Evolutionary conservation across 2,888 invertebrate genomes (phyloP), one percentile per base, ranked within the genome.

Genomic region (Eupithecia exiguata): DNA sequence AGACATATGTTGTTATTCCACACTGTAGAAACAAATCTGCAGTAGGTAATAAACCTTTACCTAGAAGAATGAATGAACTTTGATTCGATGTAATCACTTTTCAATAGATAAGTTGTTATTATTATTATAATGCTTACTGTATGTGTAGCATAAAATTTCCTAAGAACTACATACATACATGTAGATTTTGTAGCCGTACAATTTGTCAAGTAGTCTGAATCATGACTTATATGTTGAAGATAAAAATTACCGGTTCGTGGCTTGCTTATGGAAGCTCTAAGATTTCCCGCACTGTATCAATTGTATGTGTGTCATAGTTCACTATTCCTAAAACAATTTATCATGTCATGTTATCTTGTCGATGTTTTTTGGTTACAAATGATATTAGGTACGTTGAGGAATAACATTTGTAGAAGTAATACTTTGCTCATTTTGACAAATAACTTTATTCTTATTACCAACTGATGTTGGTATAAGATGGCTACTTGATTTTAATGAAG

Each of bases 221-320:
- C 58, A 21, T 58, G 58, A 58, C 25, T 10, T 53, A 25, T 53
- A 21, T 12, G 25, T 25, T 58, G 58, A 58, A 58, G 58, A 58
- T 58, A 58, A 58, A 14, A 58, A 25, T 14, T 12, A 14, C 12
- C 10, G 21, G 58, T 35, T 18, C 18, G 1, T 62, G 35, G 16
- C 62, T 62, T 62, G 62, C 35, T 35, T 35, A 62, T 7, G 58
- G 61, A 63, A 53, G 63, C 70, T 63, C 40, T 63, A 9, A 68
- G 74, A 77, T 69, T 71, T 78, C 77, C 43, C 25, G 74, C 62
- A 69, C 53, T 76, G 58, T 36, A 69, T 78, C 80, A 81, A 82
- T 84, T 79, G 83, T 86, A 85, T 86, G 82, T 85, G 84, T 91
- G 91, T 90, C 91, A 91, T 91, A 92, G 92, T 92, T 92, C 91